These are phyloP conservation scores for Prionace glauca DNA, from an alignment of 2,797 vertebrate genomes.

Conservation along the genomic window DNA sequence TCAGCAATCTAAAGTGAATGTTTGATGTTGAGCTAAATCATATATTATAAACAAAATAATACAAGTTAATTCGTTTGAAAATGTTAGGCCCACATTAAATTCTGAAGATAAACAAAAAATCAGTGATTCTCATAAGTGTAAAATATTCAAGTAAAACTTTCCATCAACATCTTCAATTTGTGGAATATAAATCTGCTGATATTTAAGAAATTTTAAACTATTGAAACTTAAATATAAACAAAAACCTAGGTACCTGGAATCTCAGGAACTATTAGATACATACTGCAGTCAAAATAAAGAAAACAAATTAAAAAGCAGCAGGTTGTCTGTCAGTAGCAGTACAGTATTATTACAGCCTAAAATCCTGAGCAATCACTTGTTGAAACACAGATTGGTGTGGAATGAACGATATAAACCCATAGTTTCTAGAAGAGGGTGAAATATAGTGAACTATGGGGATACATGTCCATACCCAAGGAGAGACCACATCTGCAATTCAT, in stretches of 20 bases:
- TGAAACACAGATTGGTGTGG: neutral
- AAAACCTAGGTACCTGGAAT: neutral
- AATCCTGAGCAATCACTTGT: neutral
- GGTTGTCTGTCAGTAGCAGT: neutral
- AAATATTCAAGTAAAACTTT: neutral
- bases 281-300: neutral
- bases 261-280: neutral
- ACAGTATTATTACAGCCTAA: neutral
- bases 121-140: neutral
- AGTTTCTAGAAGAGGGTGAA: neutral
- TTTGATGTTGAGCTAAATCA: neutral
- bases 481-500: neutral
- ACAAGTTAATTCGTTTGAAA: neutral
- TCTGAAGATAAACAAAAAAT: neutral
- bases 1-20: neutral
- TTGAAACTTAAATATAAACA: neutral
- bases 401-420: neutral
- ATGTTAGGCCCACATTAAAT: neutral
- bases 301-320: constrained; percentile 10
- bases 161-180: neutral
- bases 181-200: neutral
- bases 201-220: neutral
- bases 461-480: neutral
- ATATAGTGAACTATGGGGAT: neutral
- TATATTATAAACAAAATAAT: neutral